A percentile compares a stretch with the other conserved stretches of the same genome.
Conservation (phyloP, 2,113 vertebrate species). For the Dissostichus mawsoni region DNA sequence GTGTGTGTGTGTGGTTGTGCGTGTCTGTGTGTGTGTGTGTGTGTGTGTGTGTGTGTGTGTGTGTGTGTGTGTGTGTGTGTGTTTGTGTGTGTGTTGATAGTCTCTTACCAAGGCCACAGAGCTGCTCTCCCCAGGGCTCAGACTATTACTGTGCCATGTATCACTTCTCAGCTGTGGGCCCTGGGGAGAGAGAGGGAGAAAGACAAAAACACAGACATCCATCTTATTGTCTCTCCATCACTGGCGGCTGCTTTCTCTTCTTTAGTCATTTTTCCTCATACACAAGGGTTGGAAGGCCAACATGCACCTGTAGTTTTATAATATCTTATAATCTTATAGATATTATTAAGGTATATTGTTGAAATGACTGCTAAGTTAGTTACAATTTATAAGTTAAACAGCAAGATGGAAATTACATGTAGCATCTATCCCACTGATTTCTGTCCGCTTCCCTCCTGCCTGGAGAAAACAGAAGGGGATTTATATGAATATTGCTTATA, state of each 20-base stretch:
- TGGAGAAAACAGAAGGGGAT: not conserved
- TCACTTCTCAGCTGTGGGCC: slow-evolving; percentile 62
- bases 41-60: slow-evolving; percentile 12
- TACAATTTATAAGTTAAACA: not conserved
- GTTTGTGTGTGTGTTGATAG: slow-evolving; percentile 52
- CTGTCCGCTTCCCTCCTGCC: not conserved
- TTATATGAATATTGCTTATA: not conserved
- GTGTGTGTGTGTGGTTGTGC: slow-evolving; percentile 3
- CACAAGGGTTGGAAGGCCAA: not conserved
- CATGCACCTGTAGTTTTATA: not conserved
- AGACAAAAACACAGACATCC: slow-evolving; percentile 23
- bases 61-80: not conserved
- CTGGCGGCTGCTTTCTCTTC: slow-evolving; percentile 5
- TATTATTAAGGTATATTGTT: not conserved
- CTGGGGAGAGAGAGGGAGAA: slow-evolving; percentile 34
- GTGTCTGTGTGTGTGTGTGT: slow-evolving; percentile 35
- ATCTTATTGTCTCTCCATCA: slow-evolving; percentile 43
- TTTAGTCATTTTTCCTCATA: not conserved
- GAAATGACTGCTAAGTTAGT: not conserved
- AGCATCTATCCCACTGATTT: not conserved
- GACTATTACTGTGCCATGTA: slow-evolving; percentile 62
- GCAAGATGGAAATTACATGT: not conserved
- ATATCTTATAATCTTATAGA: too few relatives aligned
- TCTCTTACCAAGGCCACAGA: slow-evolving; percentile 68
- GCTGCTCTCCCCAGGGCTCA: slow-evolving; percentile 54